Conservation (phyloP, 2,113 vertebrate genomes). For the Anarrhichthys ocellatus region DNA sequence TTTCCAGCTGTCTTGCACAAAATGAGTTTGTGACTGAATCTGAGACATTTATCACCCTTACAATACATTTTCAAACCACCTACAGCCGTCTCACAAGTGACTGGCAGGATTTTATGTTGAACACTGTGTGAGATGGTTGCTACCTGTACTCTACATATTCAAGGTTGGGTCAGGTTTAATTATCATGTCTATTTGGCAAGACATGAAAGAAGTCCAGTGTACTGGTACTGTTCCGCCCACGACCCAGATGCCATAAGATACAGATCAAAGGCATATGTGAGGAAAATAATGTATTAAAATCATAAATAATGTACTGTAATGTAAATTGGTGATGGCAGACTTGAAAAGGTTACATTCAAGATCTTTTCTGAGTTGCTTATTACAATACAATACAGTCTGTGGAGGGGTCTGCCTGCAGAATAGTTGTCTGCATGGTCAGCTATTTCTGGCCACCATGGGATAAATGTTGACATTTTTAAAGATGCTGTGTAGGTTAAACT, state of each 20-base stretch:
- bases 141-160: conserved; percentile 22
- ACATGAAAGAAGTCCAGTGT: conserved; percentile 46
- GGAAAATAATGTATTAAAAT: conserved; percentile 20
- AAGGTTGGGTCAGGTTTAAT: conserved; percentile 43
- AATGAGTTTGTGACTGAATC: background rate
- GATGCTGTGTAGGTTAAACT: background rate
- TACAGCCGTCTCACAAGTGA: conserved; percentile 25
- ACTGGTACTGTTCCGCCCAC: conserved; percentile 34
- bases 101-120: conserved; percentile 26
- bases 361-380: background rate
- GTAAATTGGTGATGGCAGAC: conserved; percentile 24
- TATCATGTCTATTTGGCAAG: conserved; percentile 65
- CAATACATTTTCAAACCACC: background rate
- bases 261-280: conserved; percentile 47
- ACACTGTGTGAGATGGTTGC: conserved; percentile 19
- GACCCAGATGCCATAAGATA: conserved; percentile 33
- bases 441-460: conserved; percentile 3
- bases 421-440: background rate
- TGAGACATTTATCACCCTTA: conserved; percentile 1
- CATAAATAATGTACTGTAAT: conserved; percentile 35
- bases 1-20: background rate
- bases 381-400: background rate
- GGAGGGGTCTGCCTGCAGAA: background rate
- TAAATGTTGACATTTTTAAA: background rate
- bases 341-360: conserved; percentile 2